A percentile compares a stretch with the other conserved stretches of the same genome.
Evolutionary conservation across 2,113 vertebrate genomes (phyloP).

Genomic region (Eretmochelys imbricata): DNA sequence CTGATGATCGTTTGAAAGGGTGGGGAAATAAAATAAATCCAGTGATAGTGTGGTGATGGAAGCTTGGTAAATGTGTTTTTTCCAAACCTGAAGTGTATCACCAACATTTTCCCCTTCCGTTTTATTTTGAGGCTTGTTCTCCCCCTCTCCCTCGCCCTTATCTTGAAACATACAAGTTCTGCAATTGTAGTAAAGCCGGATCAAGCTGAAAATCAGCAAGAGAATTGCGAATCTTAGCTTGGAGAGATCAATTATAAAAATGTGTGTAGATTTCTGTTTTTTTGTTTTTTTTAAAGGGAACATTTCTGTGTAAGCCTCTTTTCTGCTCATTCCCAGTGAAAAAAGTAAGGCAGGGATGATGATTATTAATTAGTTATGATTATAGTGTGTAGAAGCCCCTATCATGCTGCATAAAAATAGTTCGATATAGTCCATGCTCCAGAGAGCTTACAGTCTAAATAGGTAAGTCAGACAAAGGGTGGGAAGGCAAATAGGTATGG

Average conservation of each 20-base stretch:
- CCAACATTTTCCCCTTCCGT: not conserved
- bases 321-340: not conserved
- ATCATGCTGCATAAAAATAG: not conserved
- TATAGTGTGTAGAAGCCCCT: not conserved
- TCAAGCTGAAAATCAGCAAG: not conserved
- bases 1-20: not conserved
- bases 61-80: not conserved
- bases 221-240: not conserved
- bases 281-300: not conserved
- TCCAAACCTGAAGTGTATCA: not conserved
- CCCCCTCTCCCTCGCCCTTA: accelerated
- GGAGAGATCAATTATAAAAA: not conserved
- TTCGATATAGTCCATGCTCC: not conserved
- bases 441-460: accelerated
- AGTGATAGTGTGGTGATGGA: not conserved
- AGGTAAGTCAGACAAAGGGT: not conserved
- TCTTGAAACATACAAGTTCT: not conserved
- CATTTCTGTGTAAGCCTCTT: not conserved
- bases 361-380: not conserved
- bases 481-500: not conserved
- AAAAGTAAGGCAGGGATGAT: not conserved
- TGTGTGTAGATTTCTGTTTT: not conserved
- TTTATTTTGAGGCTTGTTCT: not conserved
- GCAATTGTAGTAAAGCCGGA: not conserved
- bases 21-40: slow-evolving; percentile 12